Evolutionary conservation across 2,888 invertebrate species (phyloP).

Genomic region (Lydus trimaculatus): DNA sequence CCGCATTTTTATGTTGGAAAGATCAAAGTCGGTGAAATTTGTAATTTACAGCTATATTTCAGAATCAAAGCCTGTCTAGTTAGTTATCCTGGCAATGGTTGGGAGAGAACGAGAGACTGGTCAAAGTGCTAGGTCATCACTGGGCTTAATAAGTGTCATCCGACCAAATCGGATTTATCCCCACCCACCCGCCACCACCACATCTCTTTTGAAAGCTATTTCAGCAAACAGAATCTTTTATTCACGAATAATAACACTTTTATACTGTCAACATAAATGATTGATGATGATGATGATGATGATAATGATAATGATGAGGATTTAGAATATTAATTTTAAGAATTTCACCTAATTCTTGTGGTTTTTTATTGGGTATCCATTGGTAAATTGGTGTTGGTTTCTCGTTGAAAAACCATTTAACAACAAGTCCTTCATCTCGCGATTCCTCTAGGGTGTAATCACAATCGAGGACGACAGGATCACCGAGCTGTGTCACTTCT

Average conservation of each 20-base stretch:
- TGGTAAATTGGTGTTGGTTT: slow-evolving; percentile 63
- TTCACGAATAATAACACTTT: background rate
- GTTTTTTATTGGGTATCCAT: slow-evolving; percentile 64
- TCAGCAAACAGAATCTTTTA: slow-evolving; percentile 6
- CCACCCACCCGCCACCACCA: background rate
- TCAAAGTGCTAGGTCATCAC: slow-evolving; percentile 13
- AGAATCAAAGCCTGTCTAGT: background rate
- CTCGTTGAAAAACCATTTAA: slow-evolving; percentile 67
- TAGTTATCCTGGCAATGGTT: background rate
- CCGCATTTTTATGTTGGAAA: background rate
- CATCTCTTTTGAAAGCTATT: slow-evolving; percentile 11
- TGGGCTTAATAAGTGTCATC: slow-evolving; percentile 14
- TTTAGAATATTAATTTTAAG: slow-evolving; percentile 44
- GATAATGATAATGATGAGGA: background rate
- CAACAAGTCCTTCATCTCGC: slow-evolving; percentile 61
- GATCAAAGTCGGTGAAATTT: background rate
- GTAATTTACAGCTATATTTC: background rate
- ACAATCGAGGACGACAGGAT: slow-evolving; percentile 65
- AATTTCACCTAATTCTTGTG: slow-evolving; percentile 60
- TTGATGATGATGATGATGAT: background rate
- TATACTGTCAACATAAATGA: slow-evolving; percentile 1
- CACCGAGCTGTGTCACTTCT: slow-evolving; percentile 59
- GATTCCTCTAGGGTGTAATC: slow-evolving; percentile 61
- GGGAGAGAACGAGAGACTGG: background rate
- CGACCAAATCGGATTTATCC: slow-evolving; percentile 14